A percentile compares a stretch with the other conserved stretches of the same genome.
These are phyloP conservation scores for Nyctalus aviator DNA, from an alignment of 2,797 vertebrate species.

Conservation along the genomic window DNA sequence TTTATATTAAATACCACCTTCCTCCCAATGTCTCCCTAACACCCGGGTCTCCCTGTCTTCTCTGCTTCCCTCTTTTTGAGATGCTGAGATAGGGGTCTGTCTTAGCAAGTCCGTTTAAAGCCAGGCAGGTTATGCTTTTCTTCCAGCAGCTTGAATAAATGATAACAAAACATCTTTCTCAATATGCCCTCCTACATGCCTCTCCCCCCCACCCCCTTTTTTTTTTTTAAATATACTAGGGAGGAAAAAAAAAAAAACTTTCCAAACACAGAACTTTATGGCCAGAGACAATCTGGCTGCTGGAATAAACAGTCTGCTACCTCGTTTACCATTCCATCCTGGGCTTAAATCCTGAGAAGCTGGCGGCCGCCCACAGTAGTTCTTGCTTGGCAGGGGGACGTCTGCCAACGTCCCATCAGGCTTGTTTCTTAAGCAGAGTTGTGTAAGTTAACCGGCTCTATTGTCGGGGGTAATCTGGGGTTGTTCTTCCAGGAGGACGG, in stretches of 20 bases:
- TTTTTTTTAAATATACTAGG: constrained; percentile 58
- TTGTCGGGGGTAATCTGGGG: constrained; percentile 84
- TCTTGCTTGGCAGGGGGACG: constrained; percentile 56
- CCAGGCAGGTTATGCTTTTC: constrained; percentile 29
- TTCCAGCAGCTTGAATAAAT: constrained; percentile 67
- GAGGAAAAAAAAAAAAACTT: constrained; percentile 56
- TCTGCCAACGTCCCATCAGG: constrained; percentile 66
- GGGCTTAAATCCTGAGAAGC: constrained; percentile 66
- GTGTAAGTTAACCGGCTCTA: constrained; percentile 62
- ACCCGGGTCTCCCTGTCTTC: neutral
- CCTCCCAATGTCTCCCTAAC: neutral
- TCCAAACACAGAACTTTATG: constrained; percentile 78
- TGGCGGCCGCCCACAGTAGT: neutral
- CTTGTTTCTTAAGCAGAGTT: constrained; percentile 77
- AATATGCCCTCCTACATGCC: neutral
- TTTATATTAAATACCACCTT: neutral
- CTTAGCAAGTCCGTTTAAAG: neutral
- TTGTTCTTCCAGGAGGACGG: constrained; percentile 81
- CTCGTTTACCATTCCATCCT: neutral
- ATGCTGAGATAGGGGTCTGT: neutral
- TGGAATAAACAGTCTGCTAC: constrained; percentile 80
- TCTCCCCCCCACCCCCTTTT: neutral
- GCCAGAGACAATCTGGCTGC: constrained; percentile 83
- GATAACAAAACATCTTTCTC: constrained; percentile 51
- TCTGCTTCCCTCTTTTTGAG: neutral